Percentiles rank a stretch among this genome's conserved stretches.
These are phyloP conservation scores for Danio aesculapii DNA, from an alignment of 2,797 vertebrate species.

Conservation along the genomic window DNA sequence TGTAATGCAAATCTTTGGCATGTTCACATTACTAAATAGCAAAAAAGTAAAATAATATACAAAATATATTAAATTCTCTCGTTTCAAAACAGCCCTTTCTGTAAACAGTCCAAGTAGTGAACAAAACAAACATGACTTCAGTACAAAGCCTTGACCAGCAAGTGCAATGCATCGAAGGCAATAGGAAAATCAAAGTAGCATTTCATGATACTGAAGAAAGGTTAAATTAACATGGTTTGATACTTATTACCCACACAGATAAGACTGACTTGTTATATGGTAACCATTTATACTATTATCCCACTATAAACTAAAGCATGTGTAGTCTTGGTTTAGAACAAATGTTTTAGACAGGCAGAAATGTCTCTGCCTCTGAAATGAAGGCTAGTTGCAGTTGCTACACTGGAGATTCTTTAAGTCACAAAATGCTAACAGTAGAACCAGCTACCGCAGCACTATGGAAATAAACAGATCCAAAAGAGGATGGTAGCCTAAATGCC, in stretches of 20 bases:
- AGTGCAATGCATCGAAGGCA: slow-evolving; percentile 74
- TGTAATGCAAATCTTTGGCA: slow-evolving; percentile 93
- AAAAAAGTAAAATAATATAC: slow-evolving; percentile 84
- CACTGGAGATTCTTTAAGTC: slow-evolving; percentile 67
- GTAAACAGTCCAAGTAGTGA: slow-evolving; percentile 89
- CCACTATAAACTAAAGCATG: slow-evolving; percentile 61
- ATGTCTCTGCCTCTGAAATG: slow-evolving; percentile 47
- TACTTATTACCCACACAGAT: slow-evolving; percentile 71
- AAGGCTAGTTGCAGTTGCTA: slow-evolving; percentile 62
- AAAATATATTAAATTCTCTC: slow-evolving; percentile 96
- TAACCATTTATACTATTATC: slow-evolving; percentile 68
- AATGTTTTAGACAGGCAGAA: slow-evolving; percentile 45
- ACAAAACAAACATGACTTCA: slow-evolving; percentile 63
- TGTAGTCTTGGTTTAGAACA: slow-evolving; percentile 68
- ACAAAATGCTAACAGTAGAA: slow-evolving; percentile 61
- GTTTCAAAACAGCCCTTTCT: slow-evolving; percentile 84
- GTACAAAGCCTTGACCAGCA: slow-evolving; percentile 90
- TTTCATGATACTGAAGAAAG: slow-evolving; percentile 49
- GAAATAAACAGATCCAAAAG: slow-evolving; percentile 70
- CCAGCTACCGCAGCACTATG: slow-evolving; percentile 68
- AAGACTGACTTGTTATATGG: slow-evolving; percentile 56
- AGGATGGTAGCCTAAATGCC: slow-evolving; percentile 73
- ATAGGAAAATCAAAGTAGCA: slow-evolving; percentile 62
- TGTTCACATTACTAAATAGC: slow-evolving; percentile 70
- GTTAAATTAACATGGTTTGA: slow-evolving; percentile 58